Evolutionary conservation across 2,113 vertebrate genomes (phyloP), one percentile per base, ranked within the genome.

Genomic region (Jaculus jaculus): DNA sequence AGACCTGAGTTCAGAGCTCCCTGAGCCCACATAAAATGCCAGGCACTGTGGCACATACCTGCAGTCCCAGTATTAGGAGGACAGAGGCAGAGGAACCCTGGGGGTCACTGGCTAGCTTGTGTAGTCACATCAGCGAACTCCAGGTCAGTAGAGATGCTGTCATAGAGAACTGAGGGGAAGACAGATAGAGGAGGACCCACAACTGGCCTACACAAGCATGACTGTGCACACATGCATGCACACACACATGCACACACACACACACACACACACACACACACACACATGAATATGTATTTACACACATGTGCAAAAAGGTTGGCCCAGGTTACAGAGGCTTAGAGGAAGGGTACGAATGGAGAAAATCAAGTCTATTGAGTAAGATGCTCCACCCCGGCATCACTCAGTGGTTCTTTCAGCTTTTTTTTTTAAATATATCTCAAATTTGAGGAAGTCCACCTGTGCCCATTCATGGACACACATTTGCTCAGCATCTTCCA

Each of bases 351-450:
- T 18, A 69, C 34, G 23, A 77, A 47, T 20, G 18, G 65, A 66
- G 16, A 37, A 63, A 68, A 32, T 51, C 68, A 80, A n/a, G 68
- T 63, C 78, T 6, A 0, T 11, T 69, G 26, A 2, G 2, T 47
- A 42, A 37, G n/a, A 73, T 3, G 3, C 0, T 6, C 66, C 1
- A 0, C 0, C n/a, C n/a, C n/a, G n/a, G 16, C 2, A 39, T 34
- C 32, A 37, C 26, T 32, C 24, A 20, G 0, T 21, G 37, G 47
- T 8, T 69, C 90, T 37, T 6, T 1, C 30, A 69, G 23, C 6
- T 63, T 42, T 75, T 71, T 61, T 58, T 81, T 51, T 72, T 37
- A 75, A 75, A 37, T 28, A 20, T 77, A 75, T 17, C 11, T 75
- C 84, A 9, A 1, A 34, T 63, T 6, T 20, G 30, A 65, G 15